Percentiles rank a stretch among this genome's conserved stretches.
Evolutionary conservation across 2,797 vertebrate species (phyloP).

Genomic region (Parambassis ranga): DNA sequence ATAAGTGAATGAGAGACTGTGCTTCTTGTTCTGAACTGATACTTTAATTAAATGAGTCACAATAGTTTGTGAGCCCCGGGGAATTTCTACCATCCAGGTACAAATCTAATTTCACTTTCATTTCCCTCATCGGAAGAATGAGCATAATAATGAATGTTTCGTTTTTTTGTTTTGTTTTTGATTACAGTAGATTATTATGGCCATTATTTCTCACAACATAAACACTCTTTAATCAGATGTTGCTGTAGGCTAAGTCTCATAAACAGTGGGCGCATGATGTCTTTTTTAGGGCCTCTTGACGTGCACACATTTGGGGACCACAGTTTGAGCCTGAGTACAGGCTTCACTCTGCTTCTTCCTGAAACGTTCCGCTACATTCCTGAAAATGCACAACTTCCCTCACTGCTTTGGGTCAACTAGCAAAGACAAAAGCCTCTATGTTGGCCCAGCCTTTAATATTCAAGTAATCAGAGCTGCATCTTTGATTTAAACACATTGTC

Average conservation of each 20-base stretch:
- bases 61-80: neutral
- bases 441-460: conserved; percentile 31
- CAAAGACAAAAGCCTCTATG: conserved; percentile 56
- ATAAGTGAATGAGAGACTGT: too few species aligned
- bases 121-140: conserved; percentile 30
- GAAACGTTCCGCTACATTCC: conserved; percentile 66
- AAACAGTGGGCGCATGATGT: neutral
- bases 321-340: conserved; percentile 5
- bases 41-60: conserved; percentile 3
- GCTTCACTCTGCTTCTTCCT: conserved; percentile 3
- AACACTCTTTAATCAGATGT: conserved; percentile 12
- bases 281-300: neutral
- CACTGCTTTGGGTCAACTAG: conserved; percentile 55
- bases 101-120: conserved; percentile 50
- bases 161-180: neutral
- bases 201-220: neutral
- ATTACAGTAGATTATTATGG: neutral
- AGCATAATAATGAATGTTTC: neutral
- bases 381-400: conserved; percentile 59
- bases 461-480: conserved; percentile 11
- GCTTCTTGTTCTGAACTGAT: neutral
- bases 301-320: conserved; percentile 1
- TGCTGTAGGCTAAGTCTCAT: neutral
- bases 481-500: neutral
- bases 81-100: conserved; percentile 10